Conservation (phyloP, 1,140 invertebrate species). For the Hylyphantes graminicola region DNA sequence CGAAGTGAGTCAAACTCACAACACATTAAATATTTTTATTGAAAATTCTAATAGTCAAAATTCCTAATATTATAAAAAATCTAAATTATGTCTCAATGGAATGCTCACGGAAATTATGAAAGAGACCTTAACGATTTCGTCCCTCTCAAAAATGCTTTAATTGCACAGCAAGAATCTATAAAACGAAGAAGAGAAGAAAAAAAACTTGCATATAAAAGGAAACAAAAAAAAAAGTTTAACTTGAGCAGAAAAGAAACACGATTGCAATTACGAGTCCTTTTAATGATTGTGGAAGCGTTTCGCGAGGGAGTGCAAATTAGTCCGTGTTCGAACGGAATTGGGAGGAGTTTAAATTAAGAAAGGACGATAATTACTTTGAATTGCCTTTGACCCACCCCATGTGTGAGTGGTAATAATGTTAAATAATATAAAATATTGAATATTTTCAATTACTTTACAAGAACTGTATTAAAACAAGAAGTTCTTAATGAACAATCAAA, state of each 20-base stretch:
- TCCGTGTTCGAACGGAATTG: conserved; percentile 23
- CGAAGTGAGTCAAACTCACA: too few relatives aligned
- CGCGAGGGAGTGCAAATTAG: conserved; percentile 40
- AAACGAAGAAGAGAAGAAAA: neutral
- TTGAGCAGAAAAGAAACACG: conserved; percentile 27
- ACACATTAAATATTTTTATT: too few relatives aligned
- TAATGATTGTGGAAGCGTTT: conserved; percentile 45
- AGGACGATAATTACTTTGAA: conserved; percentile 30
- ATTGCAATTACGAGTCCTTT: conserved; percentile 37
- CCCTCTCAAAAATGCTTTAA: conserved; percentile 23
- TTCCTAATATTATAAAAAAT: conserved; percentile 8
- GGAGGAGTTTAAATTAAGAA: conserved; percentile 26
- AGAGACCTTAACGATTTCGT: conserved; percentile 18
- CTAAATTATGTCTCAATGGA: conserved; percentile 30
- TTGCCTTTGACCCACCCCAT: neutral
- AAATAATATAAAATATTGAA: too few relatives aligned
- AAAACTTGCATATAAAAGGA: neutral
- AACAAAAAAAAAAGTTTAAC: conserved; percentile 19
- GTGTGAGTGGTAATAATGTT: too few relatives aligned
- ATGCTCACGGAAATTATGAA: conserved; percentile 21
- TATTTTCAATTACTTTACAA: too few relatives aligned
- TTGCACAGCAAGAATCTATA: conserved; percentile 15
- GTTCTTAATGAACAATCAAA: too few relatives aligned
- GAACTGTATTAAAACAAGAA: too few relatives aligned
- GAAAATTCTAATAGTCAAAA: neutral